Percentiles rank a stretch among this genome's conserved stretches.
Conservation (phyloP, 2,888 invertebrate species). For the Mythimna lalbum region DNA sequence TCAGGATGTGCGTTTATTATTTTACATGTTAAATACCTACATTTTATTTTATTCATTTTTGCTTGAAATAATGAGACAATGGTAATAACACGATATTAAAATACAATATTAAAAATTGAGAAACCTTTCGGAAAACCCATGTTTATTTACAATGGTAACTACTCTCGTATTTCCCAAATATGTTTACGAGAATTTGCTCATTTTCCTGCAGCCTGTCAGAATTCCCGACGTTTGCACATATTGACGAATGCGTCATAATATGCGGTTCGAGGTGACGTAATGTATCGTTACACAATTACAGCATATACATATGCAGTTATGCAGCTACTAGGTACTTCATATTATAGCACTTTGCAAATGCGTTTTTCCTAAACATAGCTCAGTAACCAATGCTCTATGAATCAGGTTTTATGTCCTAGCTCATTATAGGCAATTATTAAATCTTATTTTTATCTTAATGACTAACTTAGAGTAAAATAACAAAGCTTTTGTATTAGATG, state of each 20-base stretch:
- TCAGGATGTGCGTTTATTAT: no score
- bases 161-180: conserved; percentile 18
- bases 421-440: neutral
- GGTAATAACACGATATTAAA: neutral
- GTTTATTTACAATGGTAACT: conserved; percentile 1
- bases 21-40: no score
- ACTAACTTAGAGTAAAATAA: neutral
- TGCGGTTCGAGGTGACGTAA: conserved; percentile 39
- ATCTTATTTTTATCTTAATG: neutral
- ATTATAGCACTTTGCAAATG: conserved; percentile 24
- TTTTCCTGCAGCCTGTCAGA: conserved; percentile 41
- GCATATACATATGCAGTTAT: neutral
- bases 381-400: neutral
- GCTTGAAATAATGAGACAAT: neutral
- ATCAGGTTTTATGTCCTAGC: neutral
- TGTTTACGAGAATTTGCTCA: neutral
- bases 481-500: neutral
- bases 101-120: neutral
- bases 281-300: conserved; percentile 21
- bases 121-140: neutral
- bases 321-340: neutral
- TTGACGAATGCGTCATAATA: conserved; percentile 47
- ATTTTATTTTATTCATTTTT: neutral
- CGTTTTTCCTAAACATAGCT: conserved; percentile 12
- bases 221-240: conserved; percentile 32